phyloP scores from a whole-genome alignment of 1,140 invertebrate species.

The Euwallacea similis region DNA sequence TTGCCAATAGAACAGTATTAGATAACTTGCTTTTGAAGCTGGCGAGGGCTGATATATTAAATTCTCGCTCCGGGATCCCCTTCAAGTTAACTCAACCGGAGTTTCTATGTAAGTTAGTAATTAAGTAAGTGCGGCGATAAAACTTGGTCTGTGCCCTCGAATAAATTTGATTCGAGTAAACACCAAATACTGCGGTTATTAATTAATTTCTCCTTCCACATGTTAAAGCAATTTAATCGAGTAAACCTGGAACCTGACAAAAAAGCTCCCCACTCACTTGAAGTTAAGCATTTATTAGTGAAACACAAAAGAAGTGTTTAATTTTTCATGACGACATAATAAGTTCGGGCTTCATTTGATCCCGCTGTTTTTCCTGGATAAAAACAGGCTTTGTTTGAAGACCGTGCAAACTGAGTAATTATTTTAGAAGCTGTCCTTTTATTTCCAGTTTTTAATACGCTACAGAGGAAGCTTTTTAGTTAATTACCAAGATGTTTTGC shows the following conservation, averaged over 20 bases:
- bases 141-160: conserved; percentile 2
- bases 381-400: conserved; percentile 3
- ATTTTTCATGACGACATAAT: conserved; percentile 15
- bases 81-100: conserved; percentile 19
- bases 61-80: conserved; percentile 12
- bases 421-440: conserved; percentile 7
- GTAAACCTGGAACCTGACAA: background rate
- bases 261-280: background rate
- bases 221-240: background rate
- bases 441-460: conserved; percentile 5
- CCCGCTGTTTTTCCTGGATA: background rate
- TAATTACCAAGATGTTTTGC: background rate
- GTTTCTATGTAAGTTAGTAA: conserved; percentile 17
- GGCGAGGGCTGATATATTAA: conserved; percentile 15
- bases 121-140: conserved; percentile 18
- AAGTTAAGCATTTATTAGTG: conserved; percentile 4
- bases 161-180: conserved; percentile 10
- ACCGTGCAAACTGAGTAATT: conserved; percentile 14
- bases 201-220: background rate
- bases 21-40: conserved; percentile 13
- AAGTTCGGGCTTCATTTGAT: conserved; percentile 17
- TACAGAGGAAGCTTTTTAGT: background rate
- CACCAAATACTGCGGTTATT: background rate
- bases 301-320: conserved; percentile 11
- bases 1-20: conserved; percentile 16